Evolutionary conservation across 2,113 vertebrate species (phyloP), one percentile per base, ranked within the genome.

Genomic region (Orthonyx spaldingii): DNA sequence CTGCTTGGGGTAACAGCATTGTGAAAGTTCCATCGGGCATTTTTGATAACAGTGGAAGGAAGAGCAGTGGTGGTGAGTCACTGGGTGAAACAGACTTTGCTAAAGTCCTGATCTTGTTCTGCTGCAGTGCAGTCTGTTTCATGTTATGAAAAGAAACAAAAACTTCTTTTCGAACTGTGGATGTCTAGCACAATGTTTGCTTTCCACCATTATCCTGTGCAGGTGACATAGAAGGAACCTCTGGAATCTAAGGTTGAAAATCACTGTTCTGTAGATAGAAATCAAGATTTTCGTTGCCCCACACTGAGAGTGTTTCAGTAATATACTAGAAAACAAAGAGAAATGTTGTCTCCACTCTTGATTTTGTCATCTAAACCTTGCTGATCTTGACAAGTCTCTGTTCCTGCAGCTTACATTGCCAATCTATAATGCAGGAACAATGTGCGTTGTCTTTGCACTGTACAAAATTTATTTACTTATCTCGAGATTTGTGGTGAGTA

Each of bases 11-110:
- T 46, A 97, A 98, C 90, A 99, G 99, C 93, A 99, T 99, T 70
- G 99, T 99, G 52, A 99, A 98, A 97, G 98, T 98, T 87, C 98
- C 98, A 6, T 98, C 98, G 19, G 98, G 98, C 18, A 98, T 98
- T 96, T 98, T 99, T 93, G 99, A 99, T 65, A 87, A 77, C 52
- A 95, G 60, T 61, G 91, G 97, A 80, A 98, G 95, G 60, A 98
- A 96, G 65, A 97, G 66, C 78, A 98, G 98, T 93, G 91, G 93
- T 9, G 98, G 99, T 99, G 84, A 99, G 98, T 97, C 27, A 72
- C 47, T 94, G 39, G 15, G 7, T 47, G 37, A 77, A 90, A 57
- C 11, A 64, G 35, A 68, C 12, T 77, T 64, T 93, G 27, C 32
- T 65, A 1, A 71, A 80, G 33, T 52, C 22, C n/a, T 70, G 5